These are phyloP conservation scores for Sturnira hondurensis DNA, from an alignment of 2,113 vertebrate species.

Conservation along the genomic window DNA sequence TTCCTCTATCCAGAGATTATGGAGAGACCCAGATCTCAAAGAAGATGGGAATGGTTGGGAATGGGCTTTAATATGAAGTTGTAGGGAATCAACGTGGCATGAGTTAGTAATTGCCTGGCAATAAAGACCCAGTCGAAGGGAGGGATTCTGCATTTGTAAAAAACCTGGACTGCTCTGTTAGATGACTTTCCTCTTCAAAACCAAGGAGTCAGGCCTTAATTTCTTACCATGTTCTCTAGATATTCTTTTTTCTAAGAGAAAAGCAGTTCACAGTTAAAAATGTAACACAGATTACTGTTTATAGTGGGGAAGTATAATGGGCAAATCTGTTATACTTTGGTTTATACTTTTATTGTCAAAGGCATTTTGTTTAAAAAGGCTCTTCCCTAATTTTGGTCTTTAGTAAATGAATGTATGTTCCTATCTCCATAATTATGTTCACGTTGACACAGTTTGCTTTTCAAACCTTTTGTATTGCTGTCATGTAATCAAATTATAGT, in stretches of 20 bases:
- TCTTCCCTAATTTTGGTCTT: constrained; percentile 22
- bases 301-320: neutral
- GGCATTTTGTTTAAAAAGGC: constrained; percentile 38
- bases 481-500: constrained; percentile 57
- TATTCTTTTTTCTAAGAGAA: constrained; percentile 26
- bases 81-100: neutral
- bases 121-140: neutral
- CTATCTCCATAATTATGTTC: constrained; percentile 38
- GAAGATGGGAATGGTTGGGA: neutral
- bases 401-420: constrained; percentile 16
- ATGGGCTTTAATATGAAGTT: neutral
- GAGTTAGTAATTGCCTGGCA: neutral
- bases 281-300: constrained; percentile 16
- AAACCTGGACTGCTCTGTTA: neutral
- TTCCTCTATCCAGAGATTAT: neutral
- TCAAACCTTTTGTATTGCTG: constrained; percentile 49
- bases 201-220: neutral
- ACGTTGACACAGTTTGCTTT: constrained; percentile 51
- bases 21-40: neutral
- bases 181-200: neutral
- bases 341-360: constrained; percentile 31
- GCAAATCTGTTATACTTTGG: neutral
- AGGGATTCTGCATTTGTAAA: neutral
- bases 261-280: constrained; percentile 3
- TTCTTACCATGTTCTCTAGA: neutral